Evolutionary conservation across 2,888 invertebrate genomes (phyloP), one percentile per base, ranked within the genome.

Genomic region (Synergus japonicus): DNA sequence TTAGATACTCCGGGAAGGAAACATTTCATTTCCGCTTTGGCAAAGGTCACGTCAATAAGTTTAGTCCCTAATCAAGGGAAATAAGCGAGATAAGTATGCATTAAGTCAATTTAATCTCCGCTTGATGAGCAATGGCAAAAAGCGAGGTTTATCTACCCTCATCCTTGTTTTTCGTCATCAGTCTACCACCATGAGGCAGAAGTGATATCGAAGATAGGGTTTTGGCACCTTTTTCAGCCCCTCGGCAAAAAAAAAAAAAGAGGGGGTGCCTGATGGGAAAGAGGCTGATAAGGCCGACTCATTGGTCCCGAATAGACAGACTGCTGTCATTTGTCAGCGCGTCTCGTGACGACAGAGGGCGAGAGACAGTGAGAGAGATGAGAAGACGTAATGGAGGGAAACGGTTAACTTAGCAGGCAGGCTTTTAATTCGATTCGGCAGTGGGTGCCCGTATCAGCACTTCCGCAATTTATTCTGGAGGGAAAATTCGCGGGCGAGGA

Each of bases 251-350:
- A 9, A 29, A 44, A 60, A 15, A 37, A 58, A 58, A 5, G 73
- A 73, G 54, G 37, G 22, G 49, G 46, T 69, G 69, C 69, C 49
- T 49, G 41, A 4, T 63, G 29, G 3, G n/a, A 63, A 46, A 46
- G 37, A 43, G 64, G 46, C 49, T 64, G 77, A 78, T 69, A 78
- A 69, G 18, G 18, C 60, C 18, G 37, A 69, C 37, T 60, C 44
- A 63, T 69, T 67, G 58, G 67, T 18, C 41, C 41, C 60, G 44
- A 69, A 78, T 60, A 46, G 67, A 78, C 46, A 58, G 69, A 78
- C 58, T 78, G 43, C 49, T 60, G 66, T 78, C 78, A 78, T 78
- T 78, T 78, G 49, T 66, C 49, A 78, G 66, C 49, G 43, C 44
- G 78, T 73, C 63, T 60, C 29, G 29, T 29, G 60, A 54, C 37